Conservation (phyloP, 2,888 invertebrate genomes). For the Hesperia comma region DNA sequence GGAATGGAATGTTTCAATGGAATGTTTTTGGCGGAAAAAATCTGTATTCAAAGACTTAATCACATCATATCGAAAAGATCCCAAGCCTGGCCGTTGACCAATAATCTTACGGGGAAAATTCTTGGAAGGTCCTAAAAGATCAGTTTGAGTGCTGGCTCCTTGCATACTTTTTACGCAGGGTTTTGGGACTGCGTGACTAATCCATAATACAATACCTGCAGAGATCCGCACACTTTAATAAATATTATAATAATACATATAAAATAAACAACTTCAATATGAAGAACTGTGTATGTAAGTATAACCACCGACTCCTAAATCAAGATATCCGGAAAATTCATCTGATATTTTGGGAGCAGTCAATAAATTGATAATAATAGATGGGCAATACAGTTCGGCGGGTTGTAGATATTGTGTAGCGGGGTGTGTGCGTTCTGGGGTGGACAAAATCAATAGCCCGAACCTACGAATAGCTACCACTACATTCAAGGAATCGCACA, state of each 20-base stretch:
- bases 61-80: constrained; percentile 59
- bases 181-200: neutral
- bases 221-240: neutral
- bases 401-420: constrained; percentile 50
- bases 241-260: neutral
- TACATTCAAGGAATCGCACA: constrained; percentile 73
- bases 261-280: neutral
- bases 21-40: constrained; percentile 38
- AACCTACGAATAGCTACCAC: constrained; percentile 73
- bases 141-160: constrained; percentile 25
- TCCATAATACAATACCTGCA: neutral
- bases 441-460: constrained; percentile 82
- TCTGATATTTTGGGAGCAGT: constrained; percentile 49
- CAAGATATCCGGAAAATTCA: constrained; percentile 14
- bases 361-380: constrained; percentile 74
- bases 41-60: constrained; percentile 54
- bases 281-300: neutral
- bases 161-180: constrained; percentile 11
- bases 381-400: constrained; percentile 68
- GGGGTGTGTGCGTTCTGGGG: constrained; percentile 68
- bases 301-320: neutral
- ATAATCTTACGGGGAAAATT: constrained; percentile 70
- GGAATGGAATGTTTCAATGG: too few species aligned
- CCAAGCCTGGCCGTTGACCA: constrained; percentile 64
- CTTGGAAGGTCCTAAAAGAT: constrained; percentile 63